Conservation (phyloP, 2,797 vertebrate species). For the Morelia viridis region DNA sequence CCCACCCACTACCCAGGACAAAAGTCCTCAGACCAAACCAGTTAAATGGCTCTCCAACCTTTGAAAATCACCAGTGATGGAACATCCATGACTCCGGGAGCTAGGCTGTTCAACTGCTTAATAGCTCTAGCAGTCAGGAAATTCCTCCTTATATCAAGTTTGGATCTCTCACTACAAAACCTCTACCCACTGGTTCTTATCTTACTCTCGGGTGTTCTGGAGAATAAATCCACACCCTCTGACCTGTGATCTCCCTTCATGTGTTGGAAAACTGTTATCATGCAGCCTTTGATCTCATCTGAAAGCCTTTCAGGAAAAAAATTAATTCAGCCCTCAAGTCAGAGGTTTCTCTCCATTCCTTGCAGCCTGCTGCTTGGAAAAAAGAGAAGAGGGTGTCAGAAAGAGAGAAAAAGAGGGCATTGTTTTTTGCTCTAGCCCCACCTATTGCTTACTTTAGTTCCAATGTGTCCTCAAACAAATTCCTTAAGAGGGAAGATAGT, state of each 20-base stretch:
- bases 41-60: not conserved
- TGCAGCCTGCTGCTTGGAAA: not conserved
- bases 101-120: not conserved
- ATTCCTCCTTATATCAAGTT: not conserved
- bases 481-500: not conserved
- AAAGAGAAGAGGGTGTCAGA: not conserved
- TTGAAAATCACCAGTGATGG: not conserved
- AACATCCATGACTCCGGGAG: not conserved
- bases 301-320: not conserved
- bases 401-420: not conserved
- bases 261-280: not conserved
- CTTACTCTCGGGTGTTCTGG: not conserved
- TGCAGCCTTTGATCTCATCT: not conserved
- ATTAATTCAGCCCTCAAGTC: not conserved
- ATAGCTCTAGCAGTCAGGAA: not conserved
- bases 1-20: not conserved
- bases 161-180: not conserved
- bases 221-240: not conserved
- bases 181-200: not conserved
- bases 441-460: not conserved
- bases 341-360: not conserved
- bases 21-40: not conserved
- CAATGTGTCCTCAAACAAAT: not conserved
- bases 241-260: not conserved
- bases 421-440: not conserved